These are phyloP conservation scores for Poecilia velifera DNA, from an alignment of 2,797 vertebrate genomes.

Conservation along the genomic window DNA sequence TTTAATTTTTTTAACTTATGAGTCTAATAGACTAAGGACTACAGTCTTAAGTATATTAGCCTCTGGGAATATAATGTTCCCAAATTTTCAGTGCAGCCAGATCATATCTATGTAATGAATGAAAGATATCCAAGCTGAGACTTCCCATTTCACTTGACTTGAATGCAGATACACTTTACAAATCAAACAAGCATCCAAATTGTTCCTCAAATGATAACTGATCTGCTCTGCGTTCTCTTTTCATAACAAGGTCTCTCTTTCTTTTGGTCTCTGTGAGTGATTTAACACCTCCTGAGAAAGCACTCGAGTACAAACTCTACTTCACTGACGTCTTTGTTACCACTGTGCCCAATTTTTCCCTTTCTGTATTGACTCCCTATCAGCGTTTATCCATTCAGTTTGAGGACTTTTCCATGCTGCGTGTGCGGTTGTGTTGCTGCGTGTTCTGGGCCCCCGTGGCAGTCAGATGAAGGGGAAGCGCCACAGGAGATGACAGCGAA, in stretches of 20 bases:
- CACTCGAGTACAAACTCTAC: neutral
- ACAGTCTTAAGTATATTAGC: neutral
- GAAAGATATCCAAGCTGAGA: neutral
- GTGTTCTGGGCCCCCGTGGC: slow-evolving; percentile 49
- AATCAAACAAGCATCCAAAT: neutral
- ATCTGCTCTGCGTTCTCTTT: slow-evolving; percentile 8
- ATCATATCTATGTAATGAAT: neutral
- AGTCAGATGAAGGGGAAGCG: slow-evolving; percentile 46
- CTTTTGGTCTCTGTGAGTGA: slow-evolving; percentile 9
- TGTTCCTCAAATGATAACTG: neutral
- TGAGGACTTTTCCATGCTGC: slow-evolving; percentile 29
- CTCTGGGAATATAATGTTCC: neutral
- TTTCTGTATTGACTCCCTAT: slow-evolving; percentile 15
- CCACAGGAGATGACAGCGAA: slow-evolving; percentile 59
- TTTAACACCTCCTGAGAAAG: slow-evolving; percentile 7
- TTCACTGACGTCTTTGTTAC: slow-evolving; percentile 12
- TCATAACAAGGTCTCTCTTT: neutral
- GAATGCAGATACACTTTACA: neutral
- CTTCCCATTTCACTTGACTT: neutral
- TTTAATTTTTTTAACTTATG: neutral
- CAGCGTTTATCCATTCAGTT: slow-evolving; percentile 38
- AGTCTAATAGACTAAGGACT: neutral
- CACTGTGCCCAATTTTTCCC: slow-evolving; percentile 19
- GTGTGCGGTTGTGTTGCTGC: slow-evolving; percentile 18
- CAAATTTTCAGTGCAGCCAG: neutral